Conservation (phyloP, 2,113 vertebrate genomes). For the Smithornis capensis region DNA sequence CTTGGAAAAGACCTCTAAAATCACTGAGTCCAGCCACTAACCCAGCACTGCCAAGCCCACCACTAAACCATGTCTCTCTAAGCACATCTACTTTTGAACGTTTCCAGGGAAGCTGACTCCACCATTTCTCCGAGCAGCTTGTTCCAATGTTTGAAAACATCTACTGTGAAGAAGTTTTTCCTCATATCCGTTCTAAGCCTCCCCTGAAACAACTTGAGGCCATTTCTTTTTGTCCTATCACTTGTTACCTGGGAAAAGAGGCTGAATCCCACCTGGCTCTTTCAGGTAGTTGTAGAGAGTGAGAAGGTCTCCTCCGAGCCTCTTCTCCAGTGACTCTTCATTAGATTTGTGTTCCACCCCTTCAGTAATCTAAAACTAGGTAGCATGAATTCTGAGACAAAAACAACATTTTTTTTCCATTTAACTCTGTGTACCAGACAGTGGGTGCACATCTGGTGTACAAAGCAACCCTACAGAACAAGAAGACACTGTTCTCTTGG, state of each 20-base stretch:
- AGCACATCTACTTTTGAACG: not conserved
- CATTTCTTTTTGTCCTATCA: not conserved
- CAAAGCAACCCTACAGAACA: not conserved
- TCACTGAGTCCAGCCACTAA: not conserved
- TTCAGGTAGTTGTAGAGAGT: not conserved
- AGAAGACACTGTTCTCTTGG: not conserved
- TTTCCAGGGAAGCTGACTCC: not conserved
- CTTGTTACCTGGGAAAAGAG: not conserved
- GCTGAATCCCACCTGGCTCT: fast-evolving
- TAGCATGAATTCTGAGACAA: not conserved
- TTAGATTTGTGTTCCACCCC: not conserved
- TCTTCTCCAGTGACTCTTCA: not conserved
- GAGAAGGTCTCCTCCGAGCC: too few relatives aligned
- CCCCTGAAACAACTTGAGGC: not conserved
- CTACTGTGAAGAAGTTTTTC: not conserved
- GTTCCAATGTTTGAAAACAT: not conserved
- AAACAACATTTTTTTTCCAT: not conserved
- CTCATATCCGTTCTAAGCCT: not conserved
- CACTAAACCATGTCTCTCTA: not conserved
- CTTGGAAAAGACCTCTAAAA: not conserved
- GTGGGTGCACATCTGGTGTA: not conserved
- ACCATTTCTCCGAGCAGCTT: not conserved
- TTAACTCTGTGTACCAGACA: not conserved
- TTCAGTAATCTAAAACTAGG: not conserved
- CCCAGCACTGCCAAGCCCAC: not conserved